Conservation (phyloP, 2,113 vertebrate species). For the Hiodon alosoides region DNA sequence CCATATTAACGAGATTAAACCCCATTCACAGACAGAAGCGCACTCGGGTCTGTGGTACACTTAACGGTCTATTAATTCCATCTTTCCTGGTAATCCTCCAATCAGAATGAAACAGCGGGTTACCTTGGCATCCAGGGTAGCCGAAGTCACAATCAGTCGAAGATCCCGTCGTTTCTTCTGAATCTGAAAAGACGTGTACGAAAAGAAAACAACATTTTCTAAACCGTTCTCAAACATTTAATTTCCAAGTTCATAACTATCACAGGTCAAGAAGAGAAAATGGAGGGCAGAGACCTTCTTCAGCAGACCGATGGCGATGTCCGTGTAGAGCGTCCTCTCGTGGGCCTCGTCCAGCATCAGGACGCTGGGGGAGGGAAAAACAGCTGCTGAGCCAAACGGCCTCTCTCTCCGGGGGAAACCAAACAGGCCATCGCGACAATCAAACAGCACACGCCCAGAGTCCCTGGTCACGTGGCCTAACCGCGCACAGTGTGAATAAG, state of each 20-base stretch:
- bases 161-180: slow-evolving; percentile 94
- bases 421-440: too few relatives aligned
- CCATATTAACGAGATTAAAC: too few relatives aligned
- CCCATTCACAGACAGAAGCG: too few relatives aligned
- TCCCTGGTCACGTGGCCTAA: too few relatives aligned
- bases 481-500: neutral
- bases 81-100: slow-evolving; percentile 33
- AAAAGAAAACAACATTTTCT: neutral
- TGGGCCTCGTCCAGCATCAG: slow-evolving; percentile 96
- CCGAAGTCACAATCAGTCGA: slow-evolving; percentile 88
- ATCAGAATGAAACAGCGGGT: slow-evolving; percentile 41
- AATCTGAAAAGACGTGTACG: slow-evolving; percentile 61
- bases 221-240: neutral
- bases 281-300: slow-evolving; percentile 76
- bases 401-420: neutral
- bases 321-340: slow-evolving; percentile 91
- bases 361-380: slow-evolving; percentile 62
- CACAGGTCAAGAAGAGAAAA: neutral
- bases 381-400: neutral
- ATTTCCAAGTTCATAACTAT: neutral
- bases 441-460: too few relatives aligned
- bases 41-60: too few relatives aligned
- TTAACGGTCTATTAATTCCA: neutral
- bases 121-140: slow-evolving; percentile 98
- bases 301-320: slow-evolving; percentile 91